Conservation (phyloP, 35 echinoderm and acorn worm species). For the Heliocidaris tuberculata region DNA sequence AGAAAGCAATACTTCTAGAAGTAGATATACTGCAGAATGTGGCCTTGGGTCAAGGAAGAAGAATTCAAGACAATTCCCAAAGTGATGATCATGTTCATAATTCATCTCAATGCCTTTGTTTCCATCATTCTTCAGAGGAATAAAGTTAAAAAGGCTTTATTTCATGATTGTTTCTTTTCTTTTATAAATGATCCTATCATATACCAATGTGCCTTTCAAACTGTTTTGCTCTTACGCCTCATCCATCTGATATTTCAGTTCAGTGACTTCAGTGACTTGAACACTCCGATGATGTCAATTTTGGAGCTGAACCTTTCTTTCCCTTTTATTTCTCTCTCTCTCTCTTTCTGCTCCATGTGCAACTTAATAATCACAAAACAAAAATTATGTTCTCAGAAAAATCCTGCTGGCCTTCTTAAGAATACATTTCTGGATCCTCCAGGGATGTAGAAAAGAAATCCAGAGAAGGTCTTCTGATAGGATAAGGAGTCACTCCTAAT, state of each 20-base stretch:
- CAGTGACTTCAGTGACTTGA: too few relatives aligned
- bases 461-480: neutral
- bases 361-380: neutral
- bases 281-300: too few relatives aligned
- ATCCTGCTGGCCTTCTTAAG: neutral
- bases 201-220: too few relatives aligned
- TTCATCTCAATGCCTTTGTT: neutral
- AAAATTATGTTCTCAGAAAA: conserved; percentile 11
- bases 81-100: neutral
- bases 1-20: neutral
- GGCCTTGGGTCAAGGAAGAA: neutral
- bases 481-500: neutral
- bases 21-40: neutral
- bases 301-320: too few relatives aligned
- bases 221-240: too few relatives aligned
- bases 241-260: too few relatives aligned
- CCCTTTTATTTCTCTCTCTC: neutral
- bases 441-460: neutral
- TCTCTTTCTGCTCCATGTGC: neutral
- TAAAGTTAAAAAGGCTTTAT: neutral
- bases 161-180: too few relatives aligned
- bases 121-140: neutral
- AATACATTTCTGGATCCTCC: neutral
- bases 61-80: neutral
- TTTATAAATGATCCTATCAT: too few relatives aligned